Evolutionary conservation across 2,888 invertebrate genomes (phyloP), one percentile per base, ranked within the genome.

Genomic region (Drosophila nigricruria): DNA sequence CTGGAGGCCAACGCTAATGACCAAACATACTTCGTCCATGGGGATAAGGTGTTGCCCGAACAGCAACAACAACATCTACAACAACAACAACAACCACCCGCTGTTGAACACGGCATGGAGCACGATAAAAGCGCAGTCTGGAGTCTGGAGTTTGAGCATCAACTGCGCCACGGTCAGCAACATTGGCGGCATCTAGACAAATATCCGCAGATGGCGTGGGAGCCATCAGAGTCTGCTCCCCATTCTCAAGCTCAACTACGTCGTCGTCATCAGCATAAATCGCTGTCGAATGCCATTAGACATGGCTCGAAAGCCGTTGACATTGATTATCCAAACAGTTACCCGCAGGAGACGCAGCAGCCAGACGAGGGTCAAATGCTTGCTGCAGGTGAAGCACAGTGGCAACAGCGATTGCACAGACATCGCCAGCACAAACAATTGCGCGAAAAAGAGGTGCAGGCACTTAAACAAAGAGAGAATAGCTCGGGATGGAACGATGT

Each of bases 231-330:
- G 53, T 32, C 56, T 53, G 53, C 53, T 38, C 36, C 38, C 18
- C 38, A 25, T 20, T 34, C 38, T 25, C 53, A 9, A 10, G 6
- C 25, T n/a, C 25, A 23, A 9, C 52, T 2, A 0, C 43, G 43
- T 12, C 53, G 38, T 60, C 83, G 65, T 77, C 87, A 83, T 84
- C 81, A 81, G 81, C 82, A 87, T 83, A 87, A 83, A 82, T 82
- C 79, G 62, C 75, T 72, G 66, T 38, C 53, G 38, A 36, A 38
- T 53, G 53, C 53, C 53, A 38, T 53, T 18, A 4, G 53, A 53
- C 56, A 67, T 23, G 45, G 56, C 56, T 54, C 32, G 18, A 38
- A n/a, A 45, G 45, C 27, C 66, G 42, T 43, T 57, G 56, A 63
- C 73, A 73, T 63, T 73, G 69, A 69, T 74, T 63, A 61, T 36